Base-by-base conservation (phyloP, 2,113 vertebrate genomes). In the Albula glossodonta region DNA sequence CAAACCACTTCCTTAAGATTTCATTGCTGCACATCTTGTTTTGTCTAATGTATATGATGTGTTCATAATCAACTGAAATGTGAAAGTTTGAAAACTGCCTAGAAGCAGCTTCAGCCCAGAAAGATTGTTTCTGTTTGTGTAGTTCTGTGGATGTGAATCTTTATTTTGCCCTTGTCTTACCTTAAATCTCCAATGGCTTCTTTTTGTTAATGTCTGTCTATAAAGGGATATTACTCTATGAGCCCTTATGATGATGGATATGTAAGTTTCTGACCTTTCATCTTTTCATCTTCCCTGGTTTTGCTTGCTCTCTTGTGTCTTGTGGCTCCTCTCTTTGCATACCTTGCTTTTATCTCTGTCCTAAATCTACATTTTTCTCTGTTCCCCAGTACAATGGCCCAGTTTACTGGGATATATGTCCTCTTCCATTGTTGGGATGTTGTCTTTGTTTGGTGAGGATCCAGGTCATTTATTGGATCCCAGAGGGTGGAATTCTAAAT, bases 141-240 rank as follows among this genome's bases (percentile, higher is more conserved):
- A 25, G 31, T 83, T 83, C 82, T 83, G 57, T 41, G 3, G 41
- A 19, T n/a, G 4, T 80, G 51, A 17, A 48, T 79, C 41, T 53
- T 52, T 48, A 53, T 25, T 22, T 77, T 93, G 80, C 93, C 92
- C 94, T 84, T 92, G 74, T 88, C 80, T 89, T 85, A 51, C 89
- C 89, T 87, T 82, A 87, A 80, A 78, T 86, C 81, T 74, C 81
- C 51, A 83, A 66, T 83, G 78, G 82, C 87, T 87, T 90, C 85
- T 89, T 66, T 90, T 91, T 95, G 89, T 96, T 92, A 87, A 88
- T 94, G 90, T 96, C 93, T 95, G 88, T 93, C 94, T 85, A 50
- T 94, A 93, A 97, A 97, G 97, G 97, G 96, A 94, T 97, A 96
- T 97, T 97, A 96, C 96, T 97, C 96, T 96, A 94, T 97, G 96